Percentiles rank a stretch among this genome's conserved stretches.
phyloP scores from a whole-genome alignment of 2,113 vertebrate species.

The Bubalus kerabau region DNA sequence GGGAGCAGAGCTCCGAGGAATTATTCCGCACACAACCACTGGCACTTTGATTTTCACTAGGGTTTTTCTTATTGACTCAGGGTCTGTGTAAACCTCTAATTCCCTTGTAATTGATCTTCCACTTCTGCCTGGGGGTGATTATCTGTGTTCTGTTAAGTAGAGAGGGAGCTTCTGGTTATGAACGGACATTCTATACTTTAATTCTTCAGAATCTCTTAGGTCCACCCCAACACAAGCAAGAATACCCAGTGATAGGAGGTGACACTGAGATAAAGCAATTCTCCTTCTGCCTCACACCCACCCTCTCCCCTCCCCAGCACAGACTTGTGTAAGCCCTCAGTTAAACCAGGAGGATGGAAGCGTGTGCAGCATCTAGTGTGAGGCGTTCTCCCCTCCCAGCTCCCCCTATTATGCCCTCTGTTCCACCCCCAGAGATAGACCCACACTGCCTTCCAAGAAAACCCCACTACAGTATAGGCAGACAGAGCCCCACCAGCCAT shows the following conservation, averaged over 20 bases:
- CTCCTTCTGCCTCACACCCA: neutral
- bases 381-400: neutral
- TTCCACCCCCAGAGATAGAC: neutral
- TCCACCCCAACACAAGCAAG: neutral
- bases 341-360: neutral
- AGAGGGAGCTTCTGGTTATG: neutral
- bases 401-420: neutral
- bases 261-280: neutral
- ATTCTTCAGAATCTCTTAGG: neutral
- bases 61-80: neutral
- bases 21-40: fast-evolving
- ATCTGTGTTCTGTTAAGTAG: neutral
- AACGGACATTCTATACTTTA: neutral
- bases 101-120: neutral
- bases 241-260: neutral
- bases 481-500: fast-evolving
- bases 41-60: neutral
- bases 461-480: fast-evolving
- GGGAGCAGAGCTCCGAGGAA: neutral
- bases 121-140: neutral
- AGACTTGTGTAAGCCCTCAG: neutral
- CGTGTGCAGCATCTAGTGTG: neutral
- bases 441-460: neutral
- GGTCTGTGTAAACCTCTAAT: neutral
- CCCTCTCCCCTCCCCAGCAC: neutral